A percentile compares a stretch with the other conserved stretches of the same genome.
These are phyloP conservation scores for Brenthis ino DNA, from an alignment of 2,888 invertebrate species.

Conservation along the genomic window DNA sequence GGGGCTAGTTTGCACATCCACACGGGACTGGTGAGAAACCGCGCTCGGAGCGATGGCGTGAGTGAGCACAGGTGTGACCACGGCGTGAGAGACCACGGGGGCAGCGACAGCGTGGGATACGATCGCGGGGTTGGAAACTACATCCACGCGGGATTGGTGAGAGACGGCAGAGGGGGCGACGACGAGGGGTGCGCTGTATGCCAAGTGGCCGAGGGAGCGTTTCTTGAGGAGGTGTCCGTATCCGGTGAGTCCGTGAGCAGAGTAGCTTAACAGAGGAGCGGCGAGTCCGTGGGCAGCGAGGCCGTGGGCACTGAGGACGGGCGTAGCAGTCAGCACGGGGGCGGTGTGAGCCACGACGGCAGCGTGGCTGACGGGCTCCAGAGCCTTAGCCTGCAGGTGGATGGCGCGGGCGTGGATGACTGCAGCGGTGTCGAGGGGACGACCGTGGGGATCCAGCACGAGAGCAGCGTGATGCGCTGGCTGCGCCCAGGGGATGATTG, in stretches of 20 bases:
- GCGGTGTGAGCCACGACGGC: constrained; percentile 48
- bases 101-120: constrained; percentile 47
- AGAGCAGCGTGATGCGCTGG: constrained; percentile 72
- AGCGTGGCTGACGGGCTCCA: constrained; percentile 59
- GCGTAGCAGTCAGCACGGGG: constrained; percentile 51
- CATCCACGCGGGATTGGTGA: constrained; percentile 76
- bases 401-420: constrained; percentile 74
- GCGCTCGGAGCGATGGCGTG: constrained; percentile 51
- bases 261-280: constrained; percentile 37
- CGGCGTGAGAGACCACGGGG: constrained; percentile 47
- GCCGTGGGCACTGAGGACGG: constrained; percentile 41
- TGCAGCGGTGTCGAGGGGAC: constrained; percentile 76
- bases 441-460: constrained; percentile 73
- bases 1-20: constrained; percentile 55
- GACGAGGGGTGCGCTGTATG: constrained; percentile 52
- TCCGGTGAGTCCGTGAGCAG: constrained; percentile 50
- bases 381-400: constrained; percentile 75
- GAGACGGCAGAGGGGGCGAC: constrained; percentile 73
- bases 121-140: constrained; percentile 47
- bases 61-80: constrained; percentile 46
- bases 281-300: constrained; percentile 26
- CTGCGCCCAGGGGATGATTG: constrained; percentile 71
- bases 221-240: constrained; percentile 47
- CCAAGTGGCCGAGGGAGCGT: constrained; percentile 47
- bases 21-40: constrained; percentile 62